These are phyloP conservation scores for Prinia subflava DNA, from an alignment of 2,113 vertebrate genomes.

Conservation along the genomic window DNA sequence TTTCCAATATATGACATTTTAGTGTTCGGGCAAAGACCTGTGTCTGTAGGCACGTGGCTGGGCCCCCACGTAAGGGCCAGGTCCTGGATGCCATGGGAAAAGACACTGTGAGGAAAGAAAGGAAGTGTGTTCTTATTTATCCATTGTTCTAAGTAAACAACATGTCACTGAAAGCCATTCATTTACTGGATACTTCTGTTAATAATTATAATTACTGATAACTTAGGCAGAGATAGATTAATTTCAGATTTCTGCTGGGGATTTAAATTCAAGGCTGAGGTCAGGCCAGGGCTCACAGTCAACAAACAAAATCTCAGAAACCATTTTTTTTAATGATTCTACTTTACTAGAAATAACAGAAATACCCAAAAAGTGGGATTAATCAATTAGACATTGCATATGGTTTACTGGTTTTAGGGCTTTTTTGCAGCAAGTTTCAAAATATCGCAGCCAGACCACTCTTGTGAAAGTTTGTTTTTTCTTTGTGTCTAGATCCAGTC, in stretches of 20 bases:
- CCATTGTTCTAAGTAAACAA: background rate
- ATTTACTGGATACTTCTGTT: slow-evolving; percentile 29
- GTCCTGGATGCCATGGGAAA: background rate
- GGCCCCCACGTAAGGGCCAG: background rate
- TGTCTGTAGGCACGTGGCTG: background rate
- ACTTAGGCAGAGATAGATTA: slow-evolving; percentile 18
- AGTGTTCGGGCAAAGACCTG: background rate
- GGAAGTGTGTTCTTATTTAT: background rate
- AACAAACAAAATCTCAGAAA: slow-evolving; percentile 47
- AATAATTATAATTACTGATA: slow-evolving; percentile 55
- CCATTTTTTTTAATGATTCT: slow-evolving; percentile 16
- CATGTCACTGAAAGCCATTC: background rate
- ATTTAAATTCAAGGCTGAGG: slow-evolving; percentile 56
- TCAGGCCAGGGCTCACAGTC: slow-evolving; percentile 53
- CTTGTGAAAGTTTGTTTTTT: background rate
- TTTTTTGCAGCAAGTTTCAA: background rate
- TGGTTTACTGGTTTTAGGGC: background rate
- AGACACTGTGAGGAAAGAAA: background rate
- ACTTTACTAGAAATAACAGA: slow-evolving; percentile 35
- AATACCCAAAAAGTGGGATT: slow-evolving; percentile 23
- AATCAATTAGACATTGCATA: slow-evolving; percentile 16
- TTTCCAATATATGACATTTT: background rate
- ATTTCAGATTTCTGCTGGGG: slow-evolving; percentile 38
- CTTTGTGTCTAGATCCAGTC: background rate
- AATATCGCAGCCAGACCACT: background rate